Evolutionary conservation across 2,113 vertebrate species (phyloP).

Genomic region (Todiramphus saurophagus): DNA sequence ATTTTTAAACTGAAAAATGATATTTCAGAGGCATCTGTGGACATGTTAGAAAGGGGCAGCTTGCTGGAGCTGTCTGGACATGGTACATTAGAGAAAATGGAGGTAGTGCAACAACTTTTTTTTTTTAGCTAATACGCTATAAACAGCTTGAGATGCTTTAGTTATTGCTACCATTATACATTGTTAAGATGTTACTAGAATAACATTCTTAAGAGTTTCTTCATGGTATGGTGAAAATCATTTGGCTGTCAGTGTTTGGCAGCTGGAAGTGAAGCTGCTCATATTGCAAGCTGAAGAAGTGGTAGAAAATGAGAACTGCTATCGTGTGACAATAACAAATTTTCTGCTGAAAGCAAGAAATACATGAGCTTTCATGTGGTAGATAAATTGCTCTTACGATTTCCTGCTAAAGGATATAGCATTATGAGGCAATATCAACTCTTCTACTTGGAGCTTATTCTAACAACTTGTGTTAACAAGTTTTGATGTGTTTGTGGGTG

Average conservation of each 20-base stretch:
- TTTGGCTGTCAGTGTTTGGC: not conserved
- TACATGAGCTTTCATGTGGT: not conserved
- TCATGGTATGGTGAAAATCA: not conserved
- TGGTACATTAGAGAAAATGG: not conserved
- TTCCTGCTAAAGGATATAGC: not conserved
- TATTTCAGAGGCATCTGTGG: not conserved
- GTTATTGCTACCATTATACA: not conserved
- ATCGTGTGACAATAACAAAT: not conserved
- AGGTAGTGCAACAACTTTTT: not conserved
- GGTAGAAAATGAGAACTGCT: not conserved
- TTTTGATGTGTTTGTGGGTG: not conserved
- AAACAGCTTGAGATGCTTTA: not conserved
- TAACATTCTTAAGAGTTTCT: not conserved
- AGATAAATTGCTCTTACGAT: not conserved
- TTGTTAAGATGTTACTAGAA: not conserved
- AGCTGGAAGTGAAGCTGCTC: not conserved
- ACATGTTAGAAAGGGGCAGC: not conserved
- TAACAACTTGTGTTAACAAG: not conserved
- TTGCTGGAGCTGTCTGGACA: not conserved
- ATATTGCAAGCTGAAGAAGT: not conserved
- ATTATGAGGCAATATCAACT: not conserved
- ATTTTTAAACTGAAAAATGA: not conserved
- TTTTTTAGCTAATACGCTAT: not conserved
- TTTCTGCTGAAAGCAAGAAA: conserved; percentile 12
- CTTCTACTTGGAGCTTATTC: not conserved